Evolutionary conservation across 2,888 invertebrate species (phyloP).

Genomic region (Erebia epiphron): DNA sequence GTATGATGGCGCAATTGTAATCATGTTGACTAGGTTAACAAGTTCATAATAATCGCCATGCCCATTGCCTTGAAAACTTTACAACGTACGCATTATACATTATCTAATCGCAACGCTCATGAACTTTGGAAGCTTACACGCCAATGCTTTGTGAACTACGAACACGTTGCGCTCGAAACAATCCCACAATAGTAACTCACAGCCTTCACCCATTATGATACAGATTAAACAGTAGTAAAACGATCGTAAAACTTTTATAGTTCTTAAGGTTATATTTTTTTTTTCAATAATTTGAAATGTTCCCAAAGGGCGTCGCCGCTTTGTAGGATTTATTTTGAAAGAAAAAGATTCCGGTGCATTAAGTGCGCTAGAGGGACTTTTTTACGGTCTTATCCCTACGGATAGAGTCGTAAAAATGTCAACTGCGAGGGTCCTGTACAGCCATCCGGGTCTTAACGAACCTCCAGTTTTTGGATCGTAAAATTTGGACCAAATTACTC

Average conservation of each 20-base stretch:
- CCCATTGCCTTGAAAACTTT: slow-evolving; percentile 31
- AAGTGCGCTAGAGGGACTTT: slow-evolving; percentile 54
- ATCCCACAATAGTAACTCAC: slow-evolving; percentile 60
- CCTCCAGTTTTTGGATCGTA: slow-evolving; percentile 63
- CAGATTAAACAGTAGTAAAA: slow-evolving; percentile 81
- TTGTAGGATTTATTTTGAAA: slow-evolving; percentile 52
- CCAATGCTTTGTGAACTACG: slow-evolving; percentile 43
- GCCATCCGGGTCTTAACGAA: slow-evolving; percentile 63
- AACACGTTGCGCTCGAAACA: slow-evolving; percentile 44
- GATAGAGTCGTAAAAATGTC: slow-evolving; percentile 73
- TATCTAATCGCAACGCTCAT: slow-evolving; percentile 42
- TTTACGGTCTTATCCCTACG: slow-evolving; percentile 60
- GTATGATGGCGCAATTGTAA: neutral
- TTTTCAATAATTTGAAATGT: slow-evolving; percentile 69
- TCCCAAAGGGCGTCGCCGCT: slow-evolving; percentile 64
- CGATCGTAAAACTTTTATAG: slow-evolving; percentile 72
- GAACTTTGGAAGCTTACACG: slow-evolving; percentile 41
- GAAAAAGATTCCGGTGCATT: slow-evolving; percentile 63
- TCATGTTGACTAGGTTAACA: slow-evolving; percentile 5
- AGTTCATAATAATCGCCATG: slow-evolving; percentile 26
- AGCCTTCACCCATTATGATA: slow-evolving; percentile 58
- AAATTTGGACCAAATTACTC: slow-evolving; percentile 58
- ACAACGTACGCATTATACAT: slow-evolving; percentile 21
- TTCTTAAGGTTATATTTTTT: slow-evolving; percentile 70
- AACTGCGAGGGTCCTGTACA: slow-evolving; percentile 50